Conservation (phyloP, 2,888 invertebrate species). For the Hydrotaea cyrtoneurina region DNA sequence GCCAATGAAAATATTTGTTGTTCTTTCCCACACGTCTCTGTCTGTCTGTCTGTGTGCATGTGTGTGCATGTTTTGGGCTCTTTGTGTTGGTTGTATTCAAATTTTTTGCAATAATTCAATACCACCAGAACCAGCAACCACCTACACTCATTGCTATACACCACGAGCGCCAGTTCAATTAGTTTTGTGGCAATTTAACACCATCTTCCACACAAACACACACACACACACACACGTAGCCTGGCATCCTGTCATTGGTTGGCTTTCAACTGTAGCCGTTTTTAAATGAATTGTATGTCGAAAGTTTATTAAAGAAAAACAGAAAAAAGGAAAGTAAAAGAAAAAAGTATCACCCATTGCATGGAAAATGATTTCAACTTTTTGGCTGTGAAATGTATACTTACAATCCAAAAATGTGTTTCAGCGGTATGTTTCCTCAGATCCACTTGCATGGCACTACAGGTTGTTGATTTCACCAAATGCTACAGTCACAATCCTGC, state of each 20-base stretch:
- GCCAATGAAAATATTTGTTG: conserved; percentile 51
- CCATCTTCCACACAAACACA: background rate
- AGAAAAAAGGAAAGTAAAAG: no score
- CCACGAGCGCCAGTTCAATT: background rate
- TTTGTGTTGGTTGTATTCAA: conserved; percentile 12
- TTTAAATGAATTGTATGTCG: conserved; percentile 8
- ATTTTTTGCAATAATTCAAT: conserved; percentile 12
- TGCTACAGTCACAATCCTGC: conserved; percentile 76
- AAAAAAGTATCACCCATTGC: no score
- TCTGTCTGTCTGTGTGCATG: conserved; percentile 15
- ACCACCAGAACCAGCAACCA: background rate
- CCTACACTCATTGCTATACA: background rate
- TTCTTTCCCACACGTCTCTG: background rate
- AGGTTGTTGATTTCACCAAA: conserved; percentile 73
- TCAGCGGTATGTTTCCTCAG: conserved; percentile 77
- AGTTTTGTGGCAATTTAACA: background rate
- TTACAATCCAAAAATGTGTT: conserved; percentile 81
- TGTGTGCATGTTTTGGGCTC: background rate
- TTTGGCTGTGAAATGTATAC: conserved; percentile 69
- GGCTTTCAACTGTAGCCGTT: conserved; percentile 9
- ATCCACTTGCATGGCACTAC: conserved; percentile 81
- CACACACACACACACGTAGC: background rate
- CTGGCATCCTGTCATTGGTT: background rate
- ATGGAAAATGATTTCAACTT: no score
- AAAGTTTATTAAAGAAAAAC: conserved; percentile 23